Evolutionary conservation across 2,888 invertebrate species (phyloP).

Genomic region (Rhagium mordax): DNA sequence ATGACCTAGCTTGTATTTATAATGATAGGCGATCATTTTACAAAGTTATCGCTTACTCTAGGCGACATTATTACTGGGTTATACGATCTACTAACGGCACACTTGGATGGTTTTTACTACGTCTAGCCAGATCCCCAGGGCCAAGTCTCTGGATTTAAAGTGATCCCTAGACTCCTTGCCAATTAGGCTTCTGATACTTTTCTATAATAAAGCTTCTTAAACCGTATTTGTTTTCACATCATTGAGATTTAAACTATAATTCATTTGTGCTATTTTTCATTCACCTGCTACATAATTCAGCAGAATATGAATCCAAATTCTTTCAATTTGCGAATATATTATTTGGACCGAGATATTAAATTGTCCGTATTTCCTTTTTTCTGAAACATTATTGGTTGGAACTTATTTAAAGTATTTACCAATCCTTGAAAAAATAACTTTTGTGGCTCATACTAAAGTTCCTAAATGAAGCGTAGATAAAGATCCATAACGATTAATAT

Average conservation of each 20-base stretch:
- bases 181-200: constrained; percentile 54
- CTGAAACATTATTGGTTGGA: too few species aligned
- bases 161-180: constrained; percentile 59
- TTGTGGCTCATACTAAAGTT: too few species aligned
- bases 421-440: too few species aligned
- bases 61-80: constrained; percentile 59
- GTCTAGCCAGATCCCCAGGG: constrained; percentile 54
- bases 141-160: constrained; percentile 58
- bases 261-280: neutral
- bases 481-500: too few species aligned
- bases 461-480: too few species aligned
- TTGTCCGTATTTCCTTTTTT: too few species aligned
- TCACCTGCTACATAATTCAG: neutral
- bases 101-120: constrained; percentile 59
- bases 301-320: neutral
- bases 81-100: constrained; percentile 59
- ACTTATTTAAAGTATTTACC: too few species aligned
- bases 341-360: too few species aligned
- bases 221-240: constrained; percentile 5
- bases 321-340: neutral
- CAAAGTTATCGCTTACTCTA: constrained; percentile 56
- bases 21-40: constrained; percentile 57
- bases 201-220: constrained; percentile 24
- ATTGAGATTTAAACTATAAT: constrained; percentile 1
- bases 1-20: constrained; percentile 46